Base-by-base conservation (phyloP, 2,888 invertebrate species). In the Gastrophysa polygoni region DNA sequence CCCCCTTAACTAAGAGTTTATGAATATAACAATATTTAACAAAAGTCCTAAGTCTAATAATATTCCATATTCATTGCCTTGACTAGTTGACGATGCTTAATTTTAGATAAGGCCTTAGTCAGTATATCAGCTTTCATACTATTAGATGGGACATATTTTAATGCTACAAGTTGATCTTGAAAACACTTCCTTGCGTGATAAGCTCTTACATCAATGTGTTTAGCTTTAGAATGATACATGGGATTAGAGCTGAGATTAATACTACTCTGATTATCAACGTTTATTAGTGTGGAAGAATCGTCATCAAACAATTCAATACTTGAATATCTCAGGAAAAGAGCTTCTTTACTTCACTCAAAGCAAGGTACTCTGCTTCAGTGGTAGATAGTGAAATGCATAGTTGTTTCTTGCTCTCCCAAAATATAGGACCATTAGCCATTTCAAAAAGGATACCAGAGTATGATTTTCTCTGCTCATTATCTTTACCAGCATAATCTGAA, bases 351-450 rank as follows among this genome's bases (percentile, higher is more conserved):
- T 24, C 24, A 3, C 4, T 24, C 24, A 24, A 24, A 24, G 4
- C 24, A 3, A 24, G 3, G 7, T 24, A 24, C 24, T 24, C 24
- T 3, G 24, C 71, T 61, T 75, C 72, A 6, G 68, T 68, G 43
- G 72, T 73, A 0, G 71, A 73, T 6, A 76, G 46, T 7, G 75
- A 74, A 29, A 73, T 68, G 28, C 68, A 72, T 57, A 54, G 67
- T 51, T 69, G 60, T 16, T 56, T 56, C 6, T 14, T 20, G n/a
- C 21, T 21, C 16, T 16, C 18, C 28, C 44, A 44, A 56, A 21
- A 56, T 3, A 56, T 18, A 24, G 46, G 29, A 6, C 24, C 16
- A 7, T 17, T 29, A 10, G 6, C 20, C 5, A 44, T n/a, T n/a
- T 17, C 44, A 24, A 28, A 56, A 14, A 56, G 16, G 16, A n/a